These are phyloP conservation scores for Drosophila rubida DNA, from an alignment of 2,888 invertebrate genomes.

Conservation along the genomic window DNA sequence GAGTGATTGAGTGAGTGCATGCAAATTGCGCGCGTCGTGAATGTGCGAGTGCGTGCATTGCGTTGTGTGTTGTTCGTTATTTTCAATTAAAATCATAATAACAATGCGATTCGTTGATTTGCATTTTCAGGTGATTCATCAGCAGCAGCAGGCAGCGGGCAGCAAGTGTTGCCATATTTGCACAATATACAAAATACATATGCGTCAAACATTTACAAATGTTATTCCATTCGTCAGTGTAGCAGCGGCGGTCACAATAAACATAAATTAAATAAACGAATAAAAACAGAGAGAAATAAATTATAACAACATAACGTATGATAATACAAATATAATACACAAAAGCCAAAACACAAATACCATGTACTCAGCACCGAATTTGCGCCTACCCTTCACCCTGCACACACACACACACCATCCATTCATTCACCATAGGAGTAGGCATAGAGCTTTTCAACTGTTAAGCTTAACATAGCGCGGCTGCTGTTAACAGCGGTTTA, in stretches of 20 bases:
- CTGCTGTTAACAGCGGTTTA: not conserved
- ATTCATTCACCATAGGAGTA: not conserved
- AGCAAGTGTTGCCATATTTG: conserved; percentile 20
- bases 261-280: conserved; percentile 74
- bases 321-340: conserved; percentile 30
- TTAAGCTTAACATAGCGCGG: conserved; percentile 1
- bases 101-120: conserved; percentile 58
- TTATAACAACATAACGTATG: conserved; percentile 55
- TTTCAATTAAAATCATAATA: conserved; percentile 49
- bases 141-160: conserved; percentile 34
- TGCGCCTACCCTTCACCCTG: not conserved
- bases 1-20: conserved; percentile 19
- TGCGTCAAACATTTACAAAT: conserved; percentile 30
- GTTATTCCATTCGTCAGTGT: conserved; percentile 53
- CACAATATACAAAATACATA: conserved; percentile 13
- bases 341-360: conserved; percentile 22
- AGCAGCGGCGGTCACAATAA: conserved; percentile 64
- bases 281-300: conserved; percentile 62
- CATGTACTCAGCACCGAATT: conserved; percentile 2
- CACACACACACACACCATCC: conserved; percentile 16
- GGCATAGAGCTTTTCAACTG: conserved; percentile 5
- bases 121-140: conserved; percentile 61
- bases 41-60: conserved; percentile 26
- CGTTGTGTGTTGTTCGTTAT: conserved; percentile 31
- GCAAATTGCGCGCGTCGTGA: conserved; percentile 23